phyloP scores from a whole-genome alignment of 2,888 invertebrate genomes.

The Ryuthela nishihirai region DNA sequence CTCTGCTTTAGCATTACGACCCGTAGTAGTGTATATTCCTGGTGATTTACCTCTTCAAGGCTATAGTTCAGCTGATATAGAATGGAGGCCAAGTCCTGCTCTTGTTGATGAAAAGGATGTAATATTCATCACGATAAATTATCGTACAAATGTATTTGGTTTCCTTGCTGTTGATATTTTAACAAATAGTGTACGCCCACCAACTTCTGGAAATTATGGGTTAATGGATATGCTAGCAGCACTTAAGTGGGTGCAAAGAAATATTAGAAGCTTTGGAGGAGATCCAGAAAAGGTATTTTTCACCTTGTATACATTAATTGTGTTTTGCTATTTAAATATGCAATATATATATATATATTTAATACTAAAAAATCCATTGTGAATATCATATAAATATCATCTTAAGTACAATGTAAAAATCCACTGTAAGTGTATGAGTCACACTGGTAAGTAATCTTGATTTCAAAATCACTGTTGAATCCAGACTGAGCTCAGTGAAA shows the following conservation, averaged over 20 bases:
- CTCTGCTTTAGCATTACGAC: conserved; percentile 36
- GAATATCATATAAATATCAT: no score
- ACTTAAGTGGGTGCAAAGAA: conserved; percentile 74
- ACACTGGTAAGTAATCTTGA: no score
- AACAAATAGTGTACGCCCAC: conserved; percentile 66
- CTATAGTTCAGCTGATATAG: conserved; percentile 34
- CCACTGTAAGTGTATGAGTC: no score
- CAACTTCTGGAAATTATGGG: conserved; percentile 79
- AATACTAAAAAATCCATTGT: no score
- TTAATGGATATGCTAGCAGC: conserved; percentile 73
- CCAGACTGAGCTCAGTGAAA: no score
- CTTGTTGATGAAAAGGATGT: conserved; percentile 73
- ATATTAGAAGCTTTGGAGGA: conserved; percentile 80
- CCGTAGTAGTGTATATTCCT: conserved; percentile 42
- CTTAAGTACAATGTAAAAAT: no score
- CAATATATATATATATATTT: no score
- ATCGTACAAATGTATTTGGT: conserved; percentile 66
- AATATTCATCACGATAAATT: conserved; percentile 81
- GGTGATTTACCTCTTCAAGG: conserved; percentile 41
- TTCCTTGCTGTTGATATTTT: conserved; percentile 66
- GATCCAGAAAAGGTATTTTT: conserved; percentile 59
- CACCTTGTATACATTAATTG: no score
- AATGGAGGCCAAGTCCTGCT: conserved; percentile 66
- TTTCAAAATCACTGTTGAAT: no score
- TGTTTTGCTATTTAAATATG: no score